Evolutionary conservation across 2,888 invertebrate genomes (phyloP), one percentile per base, ranked within the genome.

Genomic region (Hemistola chrysoprasaria): DNA sequence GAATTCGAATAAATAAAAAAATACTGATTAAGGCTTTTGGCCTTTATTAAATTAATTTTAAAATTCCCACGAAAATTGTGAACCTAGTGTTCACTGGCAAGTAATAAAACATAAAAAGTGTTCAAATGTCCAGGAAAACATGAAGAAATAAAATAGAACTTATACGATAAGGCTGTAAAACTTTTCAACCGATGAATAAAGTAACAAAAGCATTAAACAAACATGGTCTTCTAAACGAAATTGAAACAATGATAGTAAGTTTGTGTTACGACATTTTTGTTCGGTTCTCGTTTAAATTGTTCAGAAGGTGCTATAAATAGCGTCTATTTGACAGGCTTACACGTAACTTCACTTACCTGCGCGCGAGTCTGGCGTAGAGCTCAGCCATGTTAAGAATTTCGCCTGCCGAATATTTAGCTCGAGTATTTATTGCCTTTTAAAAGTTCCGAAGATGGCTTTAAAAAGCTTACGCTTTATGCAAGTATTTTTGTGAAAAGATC

Each of bases 341-440:
- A 86, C 62, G 86, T 76, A 85, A 83, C 70, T 80, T 80, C 77
- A 85, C 86, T 87, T 86, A 83, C 69, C 67, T 74, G 80, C 78
- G 76, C 78, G 53, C 63, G 76, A 78, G 78, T 71, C 65, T 60
- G 61, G 56, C 72, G 78, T 77, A 54, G 38, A 33, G 42, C n/a
- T 16, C 34, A n/a, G 57, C 48, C 60, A 61, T 66, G 53, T 54
- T 32, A 50, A 54, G 68, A 55, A 75, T 75, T 68, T 64, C 52
- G 55, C 56, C 40, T 47, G 64, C 70, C 71, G 59, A 78, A 77
- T 75, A 73, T 73, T 71, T 63, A 53, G 50, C 57, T 52, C 42
- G 16, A 41, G 44, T 42, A 43, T 52, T 54, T 50, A 47, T 46
- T 34, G 47, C 32, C 46, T 37, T 53, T 50, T 29, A 38, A 48